Evolutionary conservation across 2,888 invertebrate species (phyloP).

Genomic region (Polydesmus complanatus): DNA sequence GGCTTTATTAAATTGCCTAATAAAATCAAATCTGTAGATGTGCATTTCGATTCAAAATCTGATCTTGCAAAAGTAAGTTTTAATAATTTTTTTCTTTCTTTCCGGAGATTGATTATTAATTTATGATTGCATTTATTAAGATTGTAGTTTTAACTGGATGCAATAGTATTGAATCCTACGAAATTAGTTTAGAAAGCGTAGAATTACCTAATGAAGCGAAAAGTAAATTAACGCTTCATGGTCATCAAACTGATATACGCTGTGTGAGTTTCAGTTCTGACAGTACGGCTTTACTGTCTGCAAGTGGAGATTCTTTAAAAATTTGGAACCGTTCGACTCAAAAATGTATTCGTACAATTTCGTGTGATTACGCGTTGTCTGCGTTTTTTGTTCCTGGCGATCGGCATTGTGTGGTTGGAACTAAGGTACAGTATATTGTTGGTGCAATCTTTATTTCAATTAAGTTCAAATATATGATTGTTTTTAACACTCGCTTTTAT

Average conservation of each 20-base stretch:
- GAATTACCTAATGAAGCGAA: conserved; percentile 35
- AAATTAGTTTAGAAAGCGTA: conserved; percentile 40
- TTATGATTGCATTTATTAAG: conserved; percentile 21
- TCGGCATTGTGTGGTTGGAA: conserved; percentile 72
- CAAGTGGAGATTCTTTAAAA: conserved; percentile 74
- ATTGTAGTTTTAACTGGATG: conserved; percentile 43
- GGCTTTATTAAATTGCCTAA: background rate
- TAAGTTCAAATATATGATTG: background rate
- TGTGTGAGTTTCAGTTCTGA: conserved; percentile 81
- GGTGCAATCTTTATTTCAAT: background rate
- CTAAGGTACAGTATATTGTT: conserved; percentile 42
- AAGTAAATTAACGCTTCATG: conserved; percentile 47
- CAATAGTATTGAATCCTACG: conserved; percentile 60
- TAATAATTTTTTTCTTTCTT: background rate
- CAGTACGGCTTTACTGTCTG: conserved; percentile 71
- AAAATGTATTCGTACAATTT: conserved; percentile 52
- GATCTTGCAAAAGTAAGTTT: background rate
- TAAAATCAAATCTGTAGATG: background rate
- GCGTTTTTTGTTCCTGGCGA: conserved; percentile 77
- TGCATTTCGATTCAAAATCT: background rate
- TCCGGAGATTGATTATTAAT: background rate
- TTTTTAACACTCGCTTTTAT: conserved; percentile 3
- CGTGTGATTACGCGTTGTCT: conserved; percentile 53
- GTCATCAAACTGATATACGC: conserved; percentile 81
- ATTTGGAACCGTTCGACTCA: conserved; percentile 69